A percentile compares a stretch with the other conserved stretches of the same genome.
These are phyloP conservation scores for Hypotaenidia philippensis DNA, from an alignment of 2,797 vertebrate species.

Conservation along the genomic window DNA sequence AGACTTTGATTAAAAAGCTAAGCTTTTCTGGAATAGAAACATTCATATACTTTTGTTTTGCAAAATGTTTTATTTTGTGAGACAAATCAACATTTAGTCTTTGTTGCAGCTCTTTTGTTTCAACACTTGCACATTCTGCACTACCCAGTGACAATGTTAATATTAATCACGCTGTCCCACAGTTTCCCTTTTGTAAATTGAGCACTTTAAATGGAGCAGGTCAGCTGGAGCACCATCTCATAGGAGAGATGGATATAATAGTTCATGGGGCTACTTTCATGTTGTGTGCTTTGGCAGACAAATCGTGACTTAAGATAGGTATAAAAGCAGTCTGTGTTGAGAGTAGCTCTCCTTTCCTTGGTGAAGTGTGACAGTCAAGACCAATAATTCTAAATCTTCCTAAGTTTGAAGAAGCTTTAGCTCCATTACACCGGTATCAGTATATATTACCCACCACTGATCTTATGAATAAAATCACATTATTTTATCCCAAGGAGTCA, in stretches of 20 bases:
- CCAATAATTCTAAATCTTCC: background rate
- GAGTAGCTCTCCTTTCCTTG: background rate
- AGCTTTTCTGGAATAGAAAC: background rate
- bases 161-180: background rate
- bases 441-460: background rate
- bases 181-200: background rate
- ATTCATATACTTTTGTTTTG: background rate
- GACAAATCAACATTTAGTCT: background rate
- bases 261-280: background rate
- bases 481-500: background rate
- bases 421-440: background rate
- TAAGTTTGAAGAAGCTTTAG: background rate
- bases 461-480: background rate
- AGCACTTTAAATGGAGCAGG: background rate
- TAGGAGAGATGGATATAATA: background rate
- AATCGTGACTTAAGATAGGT: background rate
- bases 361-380: background rate
- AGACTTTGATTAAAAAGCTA: background rate
- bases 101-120: background rate
- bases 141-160: background rate
- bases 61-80: background rate
- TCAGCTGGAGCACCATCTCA: background rate
- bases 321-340: background rate
- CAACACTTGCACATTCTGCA: background rate
- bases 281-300: background rate